phyloP scores from a whole-genome alignment of 2,797 vertebrate species.

The Catostomus latipinnis region DNA sequence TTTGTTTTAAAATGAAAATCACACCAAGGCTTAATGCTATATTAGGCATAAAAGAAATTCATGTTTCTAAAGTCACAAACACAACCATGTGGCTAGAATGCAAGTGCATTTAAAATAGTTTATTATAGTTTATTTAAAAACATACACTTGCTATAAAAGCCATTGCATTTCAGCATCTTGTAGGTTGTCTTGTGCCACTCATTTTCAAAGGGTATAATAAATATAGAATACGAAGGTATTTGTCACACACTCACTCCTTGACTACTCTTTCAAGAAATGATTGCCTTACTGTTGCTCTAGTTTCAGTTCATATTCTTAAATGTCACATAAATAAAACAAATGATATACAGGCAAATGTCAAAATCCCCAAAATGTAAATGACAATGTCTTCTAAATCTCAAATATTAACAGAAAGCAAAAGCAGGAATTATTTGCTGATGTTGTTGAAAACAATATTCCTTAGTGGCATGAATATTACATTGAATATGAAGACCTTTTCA shows the following conservation, averaged over 20 bases:
- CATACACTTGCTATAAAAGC: constrained; percentile 98
- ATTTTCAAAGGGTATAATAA: constrained; percentile 85
- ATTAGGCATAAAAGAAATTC: too few species aligned
- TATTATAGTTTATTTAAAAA: constrained; percentile 99
- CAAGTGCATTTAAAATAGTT: constrained; percentile 82
- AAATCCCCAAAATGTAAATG: constrained; percentile 19
- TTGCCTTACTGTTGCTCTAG: constrained; percentile 30
- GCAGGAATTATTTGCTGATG: background rate
- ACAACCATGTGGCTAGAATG: constrained; percentile 3
- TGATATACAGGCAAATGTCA: constrained; percentile 11
- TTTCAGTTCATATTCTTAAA: constrained; percentile 31
- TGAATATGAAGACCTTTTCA: background rate
- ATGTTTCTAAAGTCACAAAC: background rate
- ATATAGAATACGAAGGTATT: constrained; percentile 78
- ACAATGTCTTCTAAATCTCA: constrained; percentile 26
- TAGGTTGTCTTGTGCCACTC: constrained; percentile 69
- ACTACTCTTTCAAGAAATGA: constrained; percentile 37
- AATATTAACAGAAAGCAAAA: constrained; percentile 27
- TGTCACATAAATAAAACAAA: constrained; percentile 32
- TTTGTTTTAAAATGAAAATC: too few species aligned
- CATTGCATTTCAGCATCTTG: constrained; percentile 83
- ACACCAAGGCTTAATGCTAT: too few species aligned
- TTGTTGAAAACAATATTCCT: background rate
- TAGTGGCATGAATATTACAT: background rate
- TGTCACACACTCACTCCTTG: constrained; percentile 34